Percentiles rank a stretch among this genome's conserved stretches.
Evolutionary conservation across 2,888 invertebrate species (phyloP).

Genomic region (Mesorhabditis belari): DNA sequence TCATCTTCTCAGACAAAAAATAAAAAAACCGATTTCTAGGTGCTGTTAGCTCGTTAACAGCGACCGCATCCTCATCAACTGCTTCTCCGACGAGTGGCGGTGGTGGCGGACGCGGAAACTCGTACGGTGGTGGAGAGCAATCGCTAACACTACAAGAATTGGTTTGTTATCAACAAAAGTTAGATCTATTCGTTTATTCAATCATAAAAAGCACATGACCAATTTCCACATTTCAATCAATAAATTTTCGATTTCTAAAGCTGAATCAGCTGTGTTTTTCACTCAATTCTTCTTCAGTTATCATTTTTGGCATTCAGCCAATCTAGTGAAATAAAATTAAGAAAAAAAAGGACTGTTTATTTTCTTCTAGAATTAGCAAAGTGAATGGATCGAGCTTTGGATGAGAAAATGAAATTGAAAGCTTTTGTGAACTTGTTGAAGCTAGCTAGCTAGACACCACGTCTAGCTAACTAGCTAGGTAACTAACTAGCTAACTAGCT

Average conservation of each 20-base stretch:
- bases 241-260: no score
- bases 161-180: constrained; percentile 10
- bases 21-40: not conserved
- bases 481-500: no score
- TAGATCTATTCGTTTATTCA: not conserved
- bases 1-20: not conserved
- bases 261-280: not conserved
- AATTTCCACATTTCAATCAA: no score
- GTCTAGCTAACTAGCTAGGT: no score
- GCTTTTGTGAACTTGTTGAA: not conserved
- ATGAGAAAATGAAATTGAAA: no score
- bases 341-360: no score
- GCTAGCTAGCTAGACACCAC: not conserved
- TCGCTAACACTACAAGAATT: constrained; percentile 24
- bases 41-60: constrained; percentile 7
- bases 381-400: no score
- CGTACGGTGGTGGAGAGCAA: constrained; percentile 11
- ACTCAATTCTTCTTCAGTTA: not conserved
- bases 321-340: not conserved
- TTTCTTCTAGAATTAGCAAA: no score
- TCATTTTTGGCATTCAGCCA: not conserved
- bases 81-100: constrained; percentile 2
- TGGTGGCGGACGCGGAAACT: constrained; percentile 2
- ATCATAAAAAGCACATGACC: no score
- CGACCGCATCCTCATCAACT: constrained; percentile 7